Conservation (phyloP, 2,888 invertebrate species). For the Aleiodes leptofemur region DNA sequence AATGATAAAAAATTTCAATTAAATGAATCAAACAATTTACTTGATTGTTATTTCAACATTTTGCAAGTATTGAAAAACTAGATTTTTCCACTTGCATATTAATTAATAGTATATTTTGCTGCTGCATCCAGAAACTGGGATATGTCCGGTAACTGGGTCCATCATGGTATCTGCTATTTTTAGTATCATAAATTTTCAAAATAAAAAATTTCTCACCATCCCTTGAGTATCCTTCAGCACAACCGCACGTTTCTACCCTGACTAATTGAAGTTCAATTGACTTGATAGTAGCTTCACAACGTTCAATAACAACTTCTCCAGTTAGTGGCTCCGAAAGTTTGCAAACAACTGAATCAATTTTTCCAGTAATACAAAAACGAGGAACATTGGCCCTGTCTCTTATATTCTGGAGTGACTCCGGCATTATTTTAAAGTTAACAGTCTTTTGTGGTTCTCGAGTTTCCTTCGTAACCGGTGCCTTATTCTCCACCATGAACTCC, state of each 20-base stretch:
- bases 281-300: constrained; percentile 89
- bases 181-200: too few relatives aligned
- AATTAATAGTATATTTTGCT: too few relatives aligned
- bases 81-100: too few relatives aligned
- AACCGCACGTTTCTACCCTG: constrained; percentile 96
- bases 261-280: constrained; percentile 96
- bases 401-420: constrained; percentile 86
- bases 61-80: too few relatives aligned
- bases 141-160: too few relatives aligned
- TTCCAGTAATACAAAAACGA: constrained; percentile 88
- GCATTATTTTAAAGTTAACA: constrained; percentile 89
- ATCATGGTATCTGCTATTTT: too few relatives aligned
- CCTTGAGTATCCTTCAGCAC: constrained; percentile 92
- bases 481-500: constrained; percentile 94
- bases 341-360: constrained; percentile 89
- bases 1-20: too few relatives aligned
- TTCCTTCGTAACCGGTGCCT: constrained; percentile 65
- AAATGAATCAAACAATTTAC: too few relatives aligned
- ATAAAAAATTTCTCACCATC: constrained; percentile 81
- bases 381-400: constrained; percentile 85
- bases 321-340: constrained; percentile 91
- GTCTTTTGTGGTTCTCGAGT: constrained; percentile 78
- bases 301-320: constrained; percentile 89
- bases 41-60: too few relatives aligned
- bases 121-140: too few relatives aligned